These are phyloP conservation scores for Pithys albifrons DNA, from an alignment of 2,113 vertebrate species.

Conservation along the genomic window DNA sequence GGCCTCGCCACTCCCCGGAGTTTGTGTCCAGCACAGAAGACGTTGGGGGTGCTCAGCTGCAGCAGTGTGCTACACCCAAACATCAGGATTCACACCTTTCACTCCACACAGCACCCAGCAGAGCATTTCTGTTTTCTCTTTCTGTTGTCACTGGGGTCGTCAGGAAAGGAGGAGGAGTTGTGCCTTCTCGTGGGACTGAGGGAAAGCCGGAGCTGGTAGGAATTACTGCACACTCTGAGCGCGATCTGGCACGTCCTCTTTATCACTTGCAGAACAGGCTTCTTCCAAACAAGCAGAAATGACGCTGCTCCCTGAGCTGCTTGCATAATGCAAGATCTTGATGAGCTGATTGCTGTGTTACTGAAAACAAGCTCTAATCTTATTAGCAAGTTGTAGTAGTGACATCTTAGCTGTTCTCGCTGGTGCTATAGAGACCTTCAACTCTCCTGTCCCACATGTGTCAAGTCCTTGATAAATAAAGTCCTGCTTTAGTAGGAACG, in stretches of 20 bases:
- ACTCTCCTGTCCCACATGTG: neutral
- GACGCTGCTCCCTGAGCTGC: conserved; percentile 17
- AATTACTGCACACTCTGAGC: neutral
- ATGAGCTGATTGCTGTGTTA: conserved; percentile 49
- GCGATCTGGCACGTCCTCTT: neutral
- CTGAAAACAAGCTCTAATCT: conserved; percentile 57
- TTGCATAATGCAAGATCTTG: conserved; percentile 56
- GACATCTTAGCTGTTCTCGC: neutral
- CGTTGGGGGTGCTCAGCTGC: neutral
- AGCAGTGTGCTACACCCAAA: fast-evolving
- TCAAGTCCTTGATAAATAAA: neutral
- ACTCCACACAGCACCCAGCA: neutral
- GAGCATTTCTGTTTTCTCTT: neutral
- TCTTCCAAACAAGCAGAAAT: conserved; percentile 31
- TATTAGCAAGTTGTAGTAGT: conserved; percentile 15
- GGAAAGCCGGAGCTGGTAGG: neutral
- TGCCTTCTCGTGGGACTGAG: neutral
- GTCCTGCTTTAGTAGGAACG: neutral
- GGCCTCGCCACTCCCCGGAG: neutral
- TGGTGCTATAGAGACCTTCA: neutral
- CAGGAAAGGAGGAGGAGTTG: neutral
- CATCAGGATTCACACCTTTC: neutral
- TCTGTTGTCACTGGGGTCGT: neutral
- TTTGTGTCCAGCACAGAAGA: too few relatives aligned
- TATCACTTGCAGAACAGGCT: conserved; percentile 56